Evolutionary conservation across 2,888 invertebrate species (phyloP).

Genomic region (Hoplodrina blanda): DNA sequence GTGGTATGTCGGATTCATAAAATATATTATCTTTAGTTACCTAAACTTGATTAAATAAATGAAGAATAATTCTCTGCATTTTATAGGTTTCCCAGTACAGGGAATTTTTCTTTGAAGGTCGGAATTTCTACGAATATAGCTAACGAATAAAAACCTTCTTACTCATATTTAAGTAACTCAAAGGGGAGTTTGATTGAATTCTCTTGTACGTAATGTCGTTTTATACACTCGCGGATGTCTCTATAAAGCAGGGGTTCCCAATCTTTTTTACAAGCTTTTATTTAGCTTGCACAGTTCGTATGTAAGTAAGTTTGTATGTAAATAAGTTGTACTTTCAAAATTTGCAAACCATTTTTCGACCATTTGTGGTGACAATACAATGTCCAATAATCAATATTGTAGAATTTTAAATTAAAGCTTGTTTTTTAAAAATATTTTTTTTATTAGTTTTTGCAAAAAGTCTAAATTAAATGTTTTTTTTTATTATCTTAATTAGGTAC

Average conservation of each 20-base stretch:
- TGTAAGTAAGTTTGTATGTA: too few species aligned
- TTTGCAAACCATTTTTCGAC: too few species aligned
- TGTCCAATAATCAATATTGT: too few species aligned
- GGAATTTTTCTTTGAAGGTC: neutral
- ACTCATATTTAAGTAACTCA: conserved; percentile 10
- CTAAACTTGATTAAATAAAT: neutral
- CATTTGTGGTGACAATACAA: too few species aligned
- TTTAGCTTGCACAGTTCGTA: too few species aligned
- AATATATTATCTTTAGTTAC: neutral
- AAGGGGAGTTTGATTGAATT: conserved; percentile 28
- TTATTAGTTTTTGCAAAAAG: too few species aligned
- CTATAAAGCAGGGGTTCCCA: neutral
- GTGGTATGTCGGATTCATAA: neutral
- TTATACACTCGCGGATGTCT: neutral
- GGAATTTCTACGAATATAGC: conserved; percentile 5
- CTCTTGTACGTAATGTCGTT: conserved; percentile 14
- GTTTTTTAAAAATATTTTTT: too few species aligned
- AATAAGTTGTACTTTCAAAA: too few species aligned
- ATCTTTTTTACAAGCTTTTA: too few species aligned
- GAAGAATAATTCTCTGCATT: conserved; percentile 32
- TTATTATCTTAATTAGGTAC: too few species aligned
- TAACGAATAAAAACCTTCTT: neutral
- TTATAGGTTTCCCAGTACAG: conserved; percentile 12
- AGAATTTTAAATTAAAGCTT: too few species aligned
- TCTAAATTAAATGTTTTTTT: too few species aligned